A percentile compares a stretch with the other conserved stretches of the same genome.
Conservation (phyloP, 2,888 invertebrate genomes). For the Caenorhabditis sulstoni region DNA sequence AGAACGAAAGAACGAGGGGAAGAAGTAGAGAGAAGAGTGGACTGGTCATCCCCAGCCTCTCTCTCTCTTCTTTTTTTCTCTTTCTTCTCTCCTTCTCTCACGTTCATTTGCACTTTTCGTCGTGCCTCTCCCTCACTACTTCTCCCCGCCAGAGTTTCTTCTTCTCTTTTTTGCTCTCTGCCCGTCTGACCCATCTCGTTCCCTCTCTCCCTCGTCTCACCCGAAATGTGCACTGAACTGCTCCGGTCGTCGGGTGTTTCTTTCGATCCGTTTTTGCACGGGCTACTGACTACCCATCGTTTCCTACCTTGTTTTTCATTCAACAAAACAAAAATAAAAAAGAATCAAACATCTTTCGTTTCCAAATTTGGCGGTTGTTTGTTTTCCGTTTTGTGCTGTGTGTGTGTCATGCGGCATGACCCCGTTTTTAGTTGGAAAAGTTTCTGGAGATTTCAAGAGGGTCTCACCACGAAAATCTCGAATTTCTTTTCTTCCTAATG, state of each 20-base stretch:
- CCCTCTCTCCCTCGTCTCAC: conserved; percentile 20
- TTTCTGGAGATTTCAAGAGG: no score
- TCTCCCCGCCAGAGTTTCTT: background rate
- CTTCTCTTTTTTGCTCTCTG: conserved; percentile 26
- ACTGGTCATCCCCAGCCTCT: conserved; percentile 21
- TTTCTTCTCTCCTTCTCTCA: conserved; percentile 19
- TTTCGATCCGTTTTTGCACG: background rate
- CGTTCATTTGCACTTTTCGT: conserved; percentile 42
- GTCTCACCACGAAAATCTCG: no score
- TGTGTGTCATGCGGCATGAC: background rate
- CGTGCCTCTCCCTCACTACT: conserved; percentile 27
- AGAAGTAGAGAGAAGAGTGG: background rate
- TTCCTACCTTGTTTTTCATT: no score
- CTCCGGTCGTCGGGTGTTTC: conserved; percentile 27
- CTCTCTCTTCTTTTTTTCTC: conserved; percentile 3
- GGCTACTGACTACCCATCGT: no score
- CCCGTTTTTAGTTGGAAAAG: no score
- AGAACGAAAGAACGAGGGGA: background rate
- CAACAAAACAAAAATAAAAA: no score
- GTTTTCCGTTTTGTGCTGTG: conserved; percentile 4
- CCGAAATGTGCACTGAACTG: conserved; percentile 22
- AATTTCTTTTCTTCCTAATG: no score
- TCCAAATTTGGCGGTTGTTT: no score
- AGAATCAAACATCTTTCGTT: no score
- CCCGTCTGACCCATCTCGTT: conserved; percentile 25